These are phyloP conservation scores for Xylota sylvarum DNA, from an alignment of 2,888 invertebrate species.

Conservation along the genomic window DNA sequence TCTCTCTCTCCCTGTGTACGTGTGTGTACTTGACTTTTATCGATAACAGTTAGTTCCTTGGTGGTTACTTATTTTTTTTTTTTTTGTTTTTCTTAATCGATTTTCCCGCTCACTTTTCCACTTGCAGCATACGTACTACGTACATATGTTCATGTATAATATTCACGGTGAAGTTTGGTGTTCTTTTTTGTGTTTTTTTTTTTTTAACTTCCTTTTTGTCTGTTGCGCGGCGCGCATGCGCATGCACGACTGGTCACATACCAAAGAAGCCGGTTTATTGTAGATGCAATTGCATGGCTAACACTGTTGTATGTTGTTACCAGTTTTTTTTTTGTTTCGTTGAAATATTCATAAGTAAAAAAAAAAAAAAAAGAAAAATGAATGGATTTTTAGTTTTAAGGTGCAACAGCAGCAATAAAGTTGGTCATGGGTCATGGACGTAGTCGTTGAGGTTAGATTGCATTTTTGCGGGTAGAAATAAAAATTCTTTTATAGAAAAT, in stretches of 20 bases:
- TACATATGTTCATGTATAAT: conserved; percentile 24
- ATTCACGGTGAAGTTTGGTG: conserved; percentile 75
- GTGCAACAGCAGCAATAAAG: conserved; percentile 51
- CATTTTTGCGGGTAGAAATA: conserved; percentile 20
- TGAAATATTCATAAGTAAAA: conserved; percentile 20
- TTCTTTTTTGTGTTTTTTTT: conserved; percentile 30
- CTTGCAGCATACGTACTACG: conserved; percentile 1
- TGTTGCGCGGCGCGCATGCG: conserved; percentile 46
- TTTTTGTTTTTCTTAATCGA: conserved; percentile 19
- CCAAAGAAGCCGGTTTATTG: conserved; percentile 71
- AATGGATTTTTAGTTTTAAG: conserved; percentile 51
- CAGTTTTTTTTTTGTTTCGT: not conserved
- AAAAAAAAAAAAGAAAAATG: conserved; percentile 44
- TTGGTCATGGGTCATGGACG: conserved; percentile 73
- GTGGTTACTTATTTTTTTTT: conserved; percentile 21
- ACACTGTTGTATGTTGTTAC: not conserved
- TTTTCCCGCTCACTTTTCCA: conserved; percentile 71
- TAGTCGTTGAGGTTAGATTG: conserved; percentile 59
- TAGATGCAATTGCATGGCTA: conserved; percentile 52
- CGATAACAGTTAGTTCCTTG: conserved; percentile 66
- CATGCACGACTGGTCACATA: conserved; percentile 77
- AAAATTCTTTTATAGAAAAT: conserved; percentile 4
- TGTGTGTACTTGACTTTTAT: conserved; percentile 70
- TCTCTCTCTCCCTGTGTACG: not conserved
- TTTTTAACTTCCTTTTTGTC: conserved; percentile 53